phyloP scores from a whole-genome alignment of 2,888 invertebrate species.

The Rhaphigaster nebulosa region DNA sequence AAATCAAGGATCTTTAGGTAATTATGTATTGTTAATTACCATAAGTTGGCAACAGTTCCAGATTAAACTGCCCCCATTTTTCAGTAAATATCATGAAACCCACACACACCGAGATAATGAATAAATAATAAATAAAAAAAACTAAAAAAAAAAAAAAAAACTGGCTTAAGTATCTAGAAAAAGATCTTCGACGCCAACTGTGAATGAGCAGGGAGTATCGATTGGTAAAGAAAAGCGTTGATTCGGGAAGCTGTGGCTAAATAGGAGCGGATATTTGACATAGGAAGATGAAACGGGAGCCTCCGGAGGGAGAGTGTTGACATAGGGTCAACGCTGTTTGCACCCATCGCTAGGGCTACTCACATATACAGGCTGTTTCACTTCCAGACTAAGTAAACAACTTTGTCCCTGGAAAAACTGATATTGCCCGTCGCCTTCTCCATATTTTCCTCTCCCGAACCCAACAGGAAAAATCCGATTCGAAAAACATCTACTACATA shows the following conservation, averaged over 20 bases:
- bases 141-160: too few relatives aligned
- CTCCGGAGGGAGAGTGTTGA: neutral
- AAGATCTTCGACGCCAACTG: too few relatives aligned
- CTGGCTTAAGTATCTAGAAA: too few relatives aligned
- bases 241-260: slow-evolving; percentile 14
- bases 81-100: too few relatives aligned
- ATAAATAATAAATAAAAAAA: too few relatives aligned
- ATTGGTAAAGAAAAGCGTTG: neutral
- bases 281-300: slow-evolving; percentile 20
- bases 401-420: slow-evolving; percentile 33
- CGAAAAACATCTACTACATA: neutral
- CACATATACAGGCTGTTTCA: slow-evolving; percentile 15
- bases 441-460: neutral
- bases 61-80: too few relatives aligned
- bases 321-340: slow-evolving; percentile 17
- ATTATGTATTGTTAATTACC: too few relatives aligned
- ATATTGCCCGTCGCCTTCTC: neutral
- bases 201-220: neutral
- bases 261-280: slow-evolving; percentile 21
- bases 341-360: neutral
- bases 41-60: too few relatives aligned
- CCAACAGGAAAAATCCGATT: neutral
- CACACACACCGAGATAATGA: too few relatives aligned
- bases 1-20: too few relatives aligned
- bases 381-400: slow-evolving; percentile 30